Percentiles rank a stretch among this genome's conserved stretches.
These are phyloP conservation scores for Trichacis sp. DNA, from an alignment of 2,888 invertebrate species.

Conservation along the genomic window DNA sequence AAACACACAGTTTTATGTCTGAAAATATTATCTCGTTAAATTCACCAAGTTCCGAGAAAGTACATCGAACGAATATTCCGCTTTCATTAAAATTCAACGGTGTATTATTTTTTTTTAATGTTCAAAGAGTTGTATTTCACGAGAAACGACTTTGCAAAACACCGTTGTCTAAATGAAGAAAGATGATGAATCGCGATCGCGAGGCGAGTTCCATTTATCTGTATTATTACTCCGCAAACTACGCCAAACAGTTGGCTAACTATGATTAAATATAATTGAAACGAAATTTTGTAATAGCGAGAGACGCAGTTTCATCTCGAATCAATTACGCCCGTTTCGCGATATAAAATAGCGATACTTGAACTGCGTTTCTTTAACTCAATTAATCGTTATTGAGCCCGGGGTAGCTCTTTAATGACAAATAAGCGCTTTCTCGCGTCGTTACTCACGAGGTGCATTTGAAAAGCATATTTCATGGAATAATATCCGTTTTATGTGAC, in stretches of 20 bases:
- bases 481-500: background rate
- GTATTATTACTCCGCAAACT: conserved; percentile 25
- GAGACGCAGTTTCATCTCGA: conserved; percentile 11
- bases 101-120: background rate
- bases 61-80: background rate
- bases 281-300: conserved; percentile 18
- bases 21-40: background rate
- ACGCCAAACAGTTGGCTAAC: conserved; percentile 28
- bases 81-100: background rate
- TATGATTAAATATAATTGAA: conserved; percentile 29
- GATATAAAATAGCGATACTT: background rate
- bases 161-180: conserved; percentile 30
- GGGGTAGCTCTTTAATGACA: background rate
- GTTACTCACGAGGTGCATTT: conserved; percentile 1
- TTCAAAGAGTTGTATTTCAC: background rate
- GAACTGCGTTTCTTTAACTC: background rate
- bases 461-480: background rate
- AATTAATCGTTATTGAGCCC: conserved; percentile 1
- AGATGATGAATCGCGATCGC: conserved; percentile 24
- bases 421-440: background rate
- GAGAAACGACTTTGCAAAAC: conserved; percentile 14
- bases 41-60: too few relatives aligned
- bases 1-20: background rate
- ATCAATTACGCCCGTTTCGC: conserved; percentile 4
- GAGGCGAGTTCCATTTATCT: conserved; percentile 31